These are phyloP conservation scores for Drosophila insularis DNA, from an alignment of 1,140 invertebrate genomes.

Conservation along the genomic window DNA sequence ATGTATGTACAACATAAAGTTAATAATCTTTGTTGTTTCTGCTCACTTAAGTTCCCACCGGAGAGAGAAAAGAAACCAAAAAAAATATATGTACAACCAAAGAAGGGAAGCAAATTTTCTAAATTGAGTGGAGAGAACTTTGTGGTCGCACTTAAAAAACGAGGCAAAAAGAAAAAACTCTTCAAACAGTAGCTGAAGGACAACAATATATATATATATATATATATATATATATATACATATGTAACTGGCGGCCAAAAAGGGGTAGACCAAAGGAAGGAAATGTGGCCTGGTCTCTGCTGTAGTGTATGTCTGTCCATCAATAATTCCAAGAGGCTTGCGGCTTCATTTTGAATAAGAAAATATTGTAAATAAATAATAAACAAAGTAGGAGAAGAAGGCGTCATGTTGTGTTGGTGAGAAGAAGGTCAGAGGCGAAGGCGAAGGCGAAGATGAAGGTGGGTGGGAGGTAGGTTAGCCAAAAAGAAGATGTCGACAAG, in stretches of 20 bases:
- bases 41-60: conserved; percentile 4
- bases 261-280: conserved; percentile 3
- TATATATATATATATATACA: conserved; percentile 25
- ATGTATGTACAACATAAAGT: conserved; percentile 59
- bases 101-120: conserved; percentile 47
- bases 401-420: background rate
- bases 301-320: conserved; percentile 54
- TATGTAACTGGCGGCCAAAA: conserved; percentile 26
- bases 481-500: conserved; percentile 28
- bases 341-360: conserved; percentile 79
- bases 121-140: conserved; percentile 66
- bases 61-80: conserved; percentile 16
- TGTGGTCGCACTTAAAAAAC: conserved; percentile 47
- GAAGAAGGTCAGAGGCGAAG: background rate
- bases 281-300: conserved; percentile 12
- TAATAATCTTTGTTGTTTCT: conserved; percentile 59
- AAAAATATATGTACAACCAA: conserved; percentile 1
- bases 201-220: background rate
- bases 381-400: conserved; percentile 34
- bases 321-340: conserved; percentile 72
- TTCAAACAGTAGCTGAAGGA: conserved; percentile 9
- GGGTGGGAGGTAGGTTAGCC: background rate
- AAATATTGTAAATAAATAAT: conserved; percentile 80
- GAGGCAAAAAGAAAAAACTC: conserved; percentile 29
- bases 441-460: too few species aligned